These are phyloP conservation scores for Artemia franciscana DNA, from an alignment of 1,140 invertebrate species.

Conservation along the genomic window DNA sequence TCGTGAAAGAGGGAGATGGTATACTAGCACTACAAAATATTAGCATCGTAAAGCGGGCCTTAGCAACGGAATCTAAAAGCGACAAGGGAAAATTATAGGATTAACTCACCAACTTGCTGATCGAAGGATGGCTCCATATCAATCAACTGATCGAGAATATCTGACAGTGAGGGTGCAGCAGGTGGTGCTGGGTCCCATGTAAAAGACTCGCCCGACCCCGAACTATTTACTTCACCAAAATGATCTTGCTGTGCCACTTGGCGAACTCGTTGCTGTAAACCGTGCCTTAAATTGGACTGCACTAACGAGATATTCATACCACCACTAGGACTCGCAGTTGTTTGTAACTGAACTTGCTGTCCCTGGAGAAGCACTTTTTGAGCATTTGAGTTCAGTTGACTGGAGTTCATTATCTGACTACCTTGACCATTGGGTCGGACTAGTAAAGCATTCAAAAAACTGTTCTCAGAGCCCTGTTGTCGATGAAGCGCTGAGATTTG, in stretches of 20 bases:
- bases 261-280: constrained; percentile 15
- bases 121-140: constrained; percentile 33
- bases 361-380: constrained; percentile 8
- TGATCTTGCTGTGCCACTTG: background rate
- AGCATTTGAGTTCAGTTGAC: background rate
- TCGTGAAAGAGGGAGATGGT: too few relatives aligned
- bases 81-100: too few relatives aligned
- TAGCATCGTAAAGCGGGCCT: too few relatives aligned
- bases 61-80: too few relatives aligned
- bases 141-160: constrained; percentile 58
- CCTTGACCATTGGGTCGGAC: constrained; percentile 1
- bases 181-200: constrained; percentile 23
- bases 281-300: background rate
- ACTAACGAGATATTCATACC: constrained; percentile 9
- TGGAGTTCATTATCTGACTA: background rate
- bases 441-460: constrained; percentile 5
- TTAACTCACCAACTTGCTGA: background rate
- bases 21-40: too few relatives aligned
- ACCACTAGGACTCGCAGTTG: constrained; percentile 5
- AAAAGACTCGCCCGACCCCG: constrained; percentile 16
- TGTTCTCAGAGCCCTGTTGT: constrained; percentile 8
- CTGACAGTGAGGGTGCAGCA: constrained; percentile 45
- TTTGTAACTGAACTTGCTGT: constrained; percentile 6
- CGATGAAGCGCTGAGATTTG: constrained; percentile 8
- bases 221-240: constrained; percentile 10